Conservation (phyloP, 2,797 vertebrate species). For the Sebastes iracundus region DNA sequence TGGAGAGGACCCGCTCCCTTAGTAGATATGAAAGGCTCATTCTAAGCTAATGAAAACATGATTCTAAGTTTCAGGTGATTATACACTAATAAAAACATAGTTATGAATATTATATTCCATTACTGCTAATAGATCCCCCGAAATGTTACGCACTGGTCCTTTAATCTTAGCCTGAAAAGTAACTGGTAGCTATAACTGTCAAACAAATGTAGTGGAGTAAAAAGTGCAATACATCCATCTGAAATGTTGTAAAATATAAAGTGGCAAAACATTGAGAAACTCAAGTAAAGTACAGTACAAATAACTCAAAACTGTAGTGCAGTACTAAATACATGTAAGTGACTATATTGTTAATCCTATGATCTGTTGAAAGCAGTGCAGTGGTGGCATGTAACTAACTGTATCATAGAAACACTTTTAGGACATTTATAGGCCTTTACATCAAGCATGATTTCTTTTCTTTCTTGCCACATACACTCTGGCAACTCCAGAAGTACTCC, state of each 20-base stretch:
- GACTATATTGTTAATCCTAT: background rate
- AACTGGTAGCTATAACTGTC: background rate
- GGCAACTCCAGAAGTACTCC: background rate
- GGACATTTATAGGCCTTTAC: background rate
- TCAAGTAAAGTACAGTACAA: background rate
- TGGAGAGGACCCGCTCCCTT: too few relatives aligned
- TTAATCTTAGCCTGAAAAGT: background rate
- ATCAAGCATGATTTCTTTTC: background rate
- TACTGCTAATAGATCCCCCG: fast-evolving
- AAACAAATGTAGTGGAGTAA: background rate
- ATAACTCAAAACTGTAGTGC: background rate
- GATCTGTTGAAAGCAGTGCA: background rate
- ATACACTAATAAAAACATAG: too few relatives aligned
- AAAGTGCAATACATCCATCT: background rate
- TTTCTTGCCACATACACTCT: background rate
- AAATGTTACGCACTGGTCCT: too few relatives aligned
- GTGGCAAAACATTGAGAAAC: background rate
- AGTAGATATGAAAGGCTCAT: too few relatives aligned
- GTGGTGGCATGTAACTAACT: background rate
- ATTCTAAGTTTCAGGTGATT: too few relatives aligned
- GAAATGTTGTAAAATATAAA: background rate
- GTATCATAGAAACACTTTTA: background rate
- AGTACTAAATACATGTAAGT: background rate
- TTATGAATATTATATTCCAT: too few relatives aligned
- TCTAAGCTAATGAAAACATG: too few relatives aligned